Base-by-base conservation (phyloP, 2,113 vertebrate species). In the Copsychus sechellarum region DNA sequence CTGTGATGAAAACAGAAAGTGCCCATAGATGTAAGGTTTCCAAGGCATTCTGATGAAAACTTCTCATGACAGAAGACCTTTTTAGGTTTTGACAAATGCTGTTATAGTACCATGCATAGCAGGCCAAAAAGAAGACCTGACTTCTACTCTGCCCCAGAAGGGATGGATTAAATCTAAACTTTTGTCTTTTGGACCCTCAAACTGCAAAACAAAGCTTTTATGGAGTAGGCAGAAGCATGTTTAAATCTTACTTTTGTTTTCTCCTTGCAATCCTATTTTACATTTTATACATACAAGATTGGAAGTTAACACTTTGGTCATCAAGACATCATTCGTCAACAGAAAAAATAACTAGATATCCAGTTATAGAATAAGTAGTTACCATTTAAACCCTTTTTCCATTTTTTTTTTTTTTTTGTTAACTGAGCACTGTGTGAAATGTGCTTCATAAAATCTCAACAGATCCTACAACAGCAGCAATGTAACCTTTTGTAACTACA, bases 1-100 rank as follows among this genome's bases (percentile, higher is more conserved):
- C 54, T 94, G 88, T 91, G 94, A 97, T 97, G 96, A 97, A 97
- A 98, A 97, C 57, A 97, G n/a, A 90, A 92, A 95, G 56, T 88
- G 34, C 74, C 28, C 28, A 61, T 72, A 93, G 70, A 95, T 92
- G 77, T 80, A 87, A 95, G n/a, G 65, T 88, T 96, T 91, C 76
- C 77, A 95, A 84, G 57, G 54, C 40, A 88, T 73, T 89, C 71
- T 96, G 76, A 81, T 15, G 22, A 91, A 64, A 96, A 71, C 60
- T 92, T 97, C 89, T 93, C 70, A 48, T 85, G 50, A 53, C 57
- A 77, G 86, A 87, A 80, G 18, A 61, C 36, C 16, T 82, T 81
- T 93, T 71, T 56, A 54, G 6, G 60, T 93, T 92, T 72, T 94
- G 69, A 85, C 20, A 92, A 88, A 81, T 70, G 33, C 5, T 60